Conservation (phyloP, 30 jellyfish, hydroid and myxozoan genomes). For the Hydractinia symbiolongicarpus region DNA sequence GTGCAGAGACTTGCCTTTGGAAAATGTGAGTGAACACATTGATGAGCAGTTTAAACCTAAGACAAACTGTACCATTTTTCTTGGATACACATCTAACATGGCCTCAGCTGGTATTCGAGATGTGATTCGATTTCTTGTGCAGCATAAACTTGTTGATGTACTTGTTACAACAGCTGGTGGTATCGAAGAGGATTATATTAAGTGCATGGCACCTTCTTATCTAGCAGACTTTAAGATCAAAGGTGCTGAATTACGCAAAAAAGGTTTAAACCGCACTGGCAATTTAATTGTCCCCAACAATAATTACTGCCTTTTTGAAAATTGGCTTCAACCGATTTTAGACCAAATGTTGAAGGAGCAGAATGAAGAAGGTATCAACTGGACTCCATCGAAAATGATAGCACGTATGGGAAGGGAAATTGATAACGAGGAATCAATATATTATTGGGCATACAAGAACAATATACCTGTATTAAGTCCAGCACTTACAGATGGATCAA, state of each 20-base stretch:
- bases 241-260: slow-evolving; percentile 65
- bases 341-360: slow-evolving; percentile 86
- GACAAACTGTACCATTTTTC: slow-evolving; percentile 66
- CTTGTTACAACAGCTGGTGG: slow-evolving; percentile 98
- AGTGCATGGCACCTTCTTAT: slow-evolving; percentile 87
- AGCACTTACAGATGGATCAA: slow-evolving; percentile 98
- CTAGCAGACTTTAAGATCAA: slow-evolving; percentile 67
- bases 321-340: slow-evolving; percentile 81
- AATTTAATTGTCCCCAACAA: slow-evolving; percentile 89
- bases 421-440: slow-evolving; percentile 74
- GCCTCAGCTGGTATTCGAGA: slow-evolving; percentile 97
- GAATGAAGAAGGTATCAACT: slow-evolving; percentile 35
- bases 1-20: slow-evolving; percentile 51
- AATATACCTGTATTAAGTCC: slow-evolving; percentile 98
- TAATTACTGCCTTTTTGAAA: slow-evolving; percentile 86
- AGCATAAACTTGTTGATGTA: slow-evolving; percentile 86
- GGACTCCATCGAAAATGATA: slow-evolving; percentile 53
- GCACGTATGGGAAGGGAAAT: slow-evolving; percentile 72
- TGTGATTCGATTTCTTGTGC: slow-evolving; percentile 75
- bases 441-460: slow-evolving; percentile 95
- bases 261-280: slow-evolving; percentile 93
- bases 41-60: slow-evolving; percentile 71
- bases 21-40: slow-evolving; percentile 38
- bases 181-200: slow-evolving; percentile 94
- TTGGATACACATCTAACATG: slow-evolving; percentile 99